Evolutionary conservation across 2,888 invertebrate genomes (phyloP), one percentile per base, ranked within the genome.

Genomic region (Cerastis leucographa): DNA sequence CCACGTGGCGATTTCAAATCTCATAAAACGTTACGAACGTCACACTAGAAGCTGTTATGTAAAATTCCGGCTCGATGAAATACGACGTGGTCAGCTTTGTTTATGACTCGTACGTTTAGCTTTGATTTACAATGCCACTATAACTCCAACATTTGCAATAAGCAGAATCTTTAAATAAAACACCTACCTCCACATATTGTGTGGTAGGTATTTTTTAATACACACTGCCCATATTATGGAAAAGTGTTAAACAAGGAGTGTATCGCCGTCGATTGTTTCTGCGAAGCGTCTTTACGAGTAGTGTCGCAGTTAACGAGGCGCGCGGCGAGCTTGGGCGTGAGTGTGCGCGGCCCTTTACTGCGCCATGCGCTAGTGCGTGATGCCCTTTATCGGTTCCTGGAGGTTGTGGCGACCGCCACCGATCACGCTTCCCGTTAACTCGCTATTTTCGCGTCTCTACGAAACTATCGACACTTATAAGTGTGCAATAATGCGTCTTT

Each of bases 371-470:
- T 88, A 91, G 90, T 89, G 91, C 91, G 89, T 88, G 91, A 90
- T 92, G 92, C 91, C 93, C 94, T 95, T 96, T 96, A 96, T 96
- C 92, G 95, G 94, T 96, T 96, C 96, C 92, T 89, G 93, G 96
- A 96, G 94, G 93, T 92, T 93, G 93, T 91, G 92, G 93, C 92
- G 94, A 93, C 95, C 93, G 94, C 95, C 94, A 91, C 93, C 89
- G 92, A 90, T 91, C 93, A 93, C 92, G 92, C 90, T 96, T 96
- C 95, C 91, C 92, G 92, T 90, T 93, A 96, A 94, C 91, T 88
- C 85, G 94, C 95, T 96, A 96, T 96, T 96, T 96, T 94, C 91
- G 94, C 93, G 86, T 90, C 94, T 95, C 94, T 93, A 89, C 92
- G 94, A 94, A 94, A 92, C 93, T 93, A 94, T 94, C 88, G 87